Evolutionary conservation across 2,888 invertebrate genomes (phyloP), one percentile per base, ranked within the genome.

Genomic region (Mesorhabditis spiculigera): DNA sequence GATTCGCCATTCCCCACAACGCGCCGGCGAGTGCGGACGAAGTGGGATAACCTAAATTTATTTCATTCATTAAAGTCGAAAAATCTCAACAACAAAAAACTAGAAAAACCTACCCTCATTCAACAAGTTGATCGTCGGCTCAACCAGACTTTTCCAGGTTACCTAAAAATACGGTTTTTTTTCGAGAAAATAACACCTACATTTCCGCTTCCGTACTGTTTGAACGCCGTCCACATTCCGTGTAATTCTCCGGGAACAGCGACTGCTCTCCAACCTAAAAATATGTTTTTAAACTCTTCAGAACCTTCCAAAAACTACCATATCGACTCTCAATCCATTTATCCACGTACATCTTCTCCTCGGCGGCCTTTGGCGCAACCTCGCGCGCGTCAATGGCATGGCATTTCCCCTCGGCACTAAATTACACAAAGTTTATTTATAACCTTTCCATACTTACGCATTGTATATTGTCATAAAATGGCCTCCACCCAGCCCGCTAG

Each of bases 401-500:
- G 67, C 83, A 86, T 44, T 75, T 71, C 63, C 75, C 71, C 0
- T 81, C 80, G 0, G 83, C 79, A 13, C 84, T 82, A 71, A 65
- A 69, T 68, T 65, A n/a, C 8, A 13, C 8, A 50, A 50, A 50
- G 10, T 50, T 50, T 50, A 63, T n/a, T n/a, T 28, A 13, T 28
- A n/a, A 8, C 16, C 63, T n/a, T 13, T 13, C 4, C 13, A 43
- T n/a, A 69, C 75, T 71, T 13, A 78, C 74, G 78, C 77, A 71
- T 91, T 90, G 88, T 93, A 94, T 71, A 93, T 90, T 2, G 92
- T 92, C 87, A 93, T 91, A 64, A 93, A 88, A 87, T 94, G 94
- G 8, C 94, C 94, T 63, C 95, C 94, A 4, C 94, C 94, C 4
- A 94, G 87, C 0, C 94, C 94, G 90, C 91, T 92, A 80, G 92